These are phyloP conservation scores for Porphyrio hochstetteri DNA, from an alignment of 2,113 vertebrate species.

Conservation along the genomic window DNA sequence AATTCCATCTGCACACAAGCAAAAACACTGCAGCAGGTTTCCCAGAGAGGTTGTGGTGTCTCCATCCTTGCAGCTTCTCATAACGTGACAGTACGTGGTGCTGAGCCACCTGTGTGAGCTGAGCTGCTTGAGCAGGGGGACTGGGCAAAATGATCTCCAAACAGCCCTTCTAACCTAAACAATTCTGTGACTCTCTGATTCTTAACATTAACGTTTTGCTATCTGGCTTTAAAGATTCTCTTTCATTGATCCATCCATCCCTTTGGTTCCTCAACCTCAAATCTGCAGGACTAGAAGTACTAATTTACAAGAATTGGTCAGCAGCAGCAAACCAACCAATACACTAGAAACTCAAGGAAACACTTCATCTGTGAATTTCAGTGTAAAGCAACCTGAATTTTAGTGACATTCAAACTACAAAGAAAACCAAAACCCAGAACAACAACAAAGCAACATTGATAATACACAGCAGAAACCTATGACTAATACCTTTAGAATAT, in stretches of 20 bases:
- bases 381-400: neutral
- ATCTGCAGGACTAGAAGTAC: neutral
- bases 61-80: neutral
- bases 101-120: neutral
- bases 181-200: neutral
- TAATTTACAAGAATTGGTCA: neutral
- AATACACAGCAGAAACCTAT: neutral
- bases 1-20: neutral
- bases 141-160: neutral
- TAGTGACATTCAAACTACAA: neutral
- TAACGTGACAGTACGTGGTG: neutral
- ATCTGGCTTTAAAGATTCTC: neutral
- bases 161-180: neutral
- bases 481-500: neutral
- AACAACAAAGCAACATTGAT: neutral
- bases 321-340: neutral
- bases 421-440: neutral
- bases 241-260: neutral
- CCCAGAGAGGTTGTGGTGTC: too few relatives aligned
- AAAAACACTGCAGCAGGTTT: neutral
- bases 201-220: neutral
- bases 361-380: neutral
- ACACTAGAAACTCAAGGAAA: neutral
- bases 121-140: neutral
- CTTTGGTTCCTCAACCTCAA: neutral